phyloP scores from a whole-genome alignment of 2,888 invertebrate species.

The Thymelicus lineola region DNA sequence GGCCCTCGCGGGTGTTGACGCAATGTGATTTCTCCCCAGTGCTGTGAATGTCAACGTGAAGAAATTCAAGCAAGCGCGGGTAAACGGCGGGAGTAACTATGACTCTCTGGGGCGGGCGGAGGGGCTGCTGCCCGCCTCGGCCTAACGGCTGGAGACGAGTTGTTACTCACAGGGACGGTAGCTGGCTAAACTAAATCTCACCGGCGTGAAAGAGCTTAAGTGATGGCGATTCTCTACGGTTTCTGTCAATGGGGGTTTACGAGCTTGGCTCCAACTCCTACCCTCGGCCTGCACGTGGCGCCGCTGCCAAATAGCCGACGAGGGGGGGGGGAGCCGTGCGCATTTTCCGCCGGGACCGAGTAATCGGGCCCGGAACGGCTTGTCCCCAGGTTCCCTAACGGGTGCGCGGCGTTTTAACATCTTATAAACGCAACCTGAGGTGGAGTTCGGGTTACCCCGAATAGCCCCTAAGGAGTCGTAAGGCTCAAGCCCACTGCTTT shows the following conservation, averaged over 20 bases:
- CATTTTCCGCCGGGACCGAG: not conserved
- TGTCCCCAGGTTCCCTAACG: conserved; percentile 1
- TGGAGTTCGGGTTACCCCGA: conserved; percentile 14
- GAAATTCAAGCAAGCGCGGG: conserved; percentile 58
- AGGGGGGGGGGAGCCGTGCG: conserved; percentile 22
- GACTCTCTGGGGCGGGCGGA: conserved; percentile 33
- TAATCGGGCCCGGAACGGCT: not conserved
- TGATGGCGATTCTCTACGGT: not conserved
- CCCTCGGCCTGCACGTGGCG: conserved; percentile 40
- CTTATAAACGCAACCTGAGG: not conserved
- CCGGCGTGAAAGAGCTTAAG: too few species aligned
- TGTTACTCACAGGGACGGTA: too few species aligned
- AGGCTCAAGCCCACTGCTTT: conserved; percentile 16
- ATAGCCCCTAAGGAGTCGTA: conserved; percentile 21
- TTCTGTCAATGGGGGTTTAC: conserved; percentile 14
- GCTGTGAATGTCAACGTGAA: conserved; percentile 87
- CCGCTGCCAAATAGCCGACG: conserved; percentile 34
- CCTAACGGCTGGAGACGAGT: too few species aligned
- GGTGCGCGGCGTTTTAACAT: conserved; percentile 3
- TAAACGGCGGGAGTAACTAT: conserved; percentile 46
- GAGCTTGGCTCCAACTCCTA: conserved; percentile 39
- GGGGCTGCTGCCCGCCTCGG: too few species aligned
- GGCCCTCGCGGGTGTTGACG: conserved; percentile 86
- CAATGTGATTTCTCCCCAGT: conserved; percentile 90
- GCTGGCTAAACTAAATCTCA: too few species aligned